Percentiles rank a stretch among this genome's conserved stretches.
These are phyloP conservation scores for Heliconius nattereri DNA, from an alignment of 1,140 invertebrate genomes.

Conservation along the genomic window DNA sequence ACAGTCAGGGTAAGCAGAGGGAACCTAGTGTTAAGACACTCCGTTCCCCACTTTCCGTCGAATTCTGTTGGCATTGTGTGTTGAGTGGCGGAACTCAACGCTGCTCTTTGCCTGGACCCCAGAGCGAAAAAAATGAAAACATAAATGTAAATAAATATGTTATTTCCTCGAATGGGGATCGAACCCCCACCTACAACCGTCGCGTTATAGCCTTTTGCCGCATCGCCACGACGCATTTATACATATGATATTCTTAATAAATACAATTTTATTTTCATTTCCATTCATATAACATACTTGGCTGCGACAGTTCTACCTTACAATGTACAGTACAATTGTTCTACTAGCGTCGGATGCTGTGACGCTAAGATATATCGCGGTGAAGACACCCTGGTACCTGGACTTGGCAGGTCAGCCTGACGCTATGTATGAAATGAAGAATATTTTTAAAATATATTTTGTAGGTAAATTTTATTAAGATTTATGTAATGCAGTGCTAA, in stretches of 20 bases:
- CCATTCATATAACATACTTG: not conserved
- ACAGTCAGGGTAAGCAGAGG: no score
- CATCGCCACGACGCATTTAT: no score
- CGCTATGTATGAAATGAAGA: not conserved
- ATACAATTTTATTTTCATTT: not conserved
- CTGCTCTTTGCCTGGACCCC: not conserved
- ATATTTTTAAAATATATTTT: not conserved
- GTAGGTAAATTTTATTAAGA: not conserved
- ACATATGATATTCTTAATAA: no score
- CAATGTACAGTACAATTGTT: not conserved
- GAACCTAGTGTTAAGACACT: not conserved
- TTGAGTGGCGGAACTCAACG: not conserved
- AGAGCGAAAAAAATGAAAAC: not conserved
- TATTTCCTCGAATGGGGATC: not conserved
- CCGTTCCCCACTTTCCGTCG: not conserved
- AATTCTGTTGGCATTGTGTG: not conserved
- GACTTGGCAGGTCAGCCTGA: not conserved
- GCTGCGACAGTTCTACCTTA: not conserved
- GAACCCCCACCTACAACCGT: not conserved
- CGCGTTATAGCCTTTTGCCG: no score
- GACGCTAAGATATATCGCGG: slow-evolving; percentile 7
- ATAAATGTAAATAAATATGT: no score
- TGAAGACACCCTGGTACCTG: not conserved
- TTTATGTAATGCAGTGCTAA: not conserved
- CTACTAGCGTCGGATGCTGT: not conserved